Conservation (phyloP, 2,113 vertebrate genomes). For the Penelope pileata region DNA sequence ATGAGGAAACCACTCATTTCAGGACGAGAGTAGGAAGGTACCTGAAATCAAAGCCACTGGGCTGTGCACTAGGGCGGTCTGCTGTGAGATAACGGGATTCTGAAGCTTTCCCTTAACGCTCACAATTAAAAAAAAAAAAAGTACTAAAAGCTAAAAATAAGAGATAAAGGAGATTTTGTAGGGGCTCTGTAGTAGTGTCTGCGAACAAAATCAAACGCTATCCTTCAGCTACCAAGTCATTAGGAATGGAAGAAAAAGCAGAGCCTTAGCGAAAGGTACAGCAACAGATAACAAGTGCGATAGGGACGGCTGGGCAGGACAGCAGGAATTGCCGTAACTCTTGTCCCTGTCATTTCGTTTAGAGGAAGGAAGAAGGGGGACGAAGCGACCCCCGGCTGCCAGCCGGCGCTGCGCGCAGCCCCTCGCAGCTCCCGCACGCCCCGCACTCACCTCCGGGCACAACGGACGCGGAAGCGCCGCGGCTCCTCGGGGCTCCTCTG, state of each 20-base stretch:
- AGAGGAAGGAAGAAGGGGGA: too few relatives aligned
- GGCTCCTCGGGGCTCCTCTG: too few relatives aligned
- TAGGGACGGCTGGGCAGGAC: accelerated
- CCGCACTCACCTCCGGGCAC: too few relatives aligned
- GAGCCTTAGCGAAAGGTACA: background rate
- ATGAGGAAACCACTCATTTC: background rate
- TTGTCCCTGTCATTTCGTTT: accelerated
- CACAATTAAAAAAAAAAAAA: background rate
- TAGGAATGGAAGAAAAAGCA: background rate
- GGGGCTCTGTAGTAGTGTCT: background rate
- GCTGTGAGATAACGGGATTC: background rate
- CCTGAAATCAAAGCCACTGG: background rate
- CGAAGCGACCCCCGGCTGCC: too few relatives aligned
- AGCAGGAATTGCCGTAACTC: background rate
- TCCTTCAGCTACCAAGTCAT: background rate
- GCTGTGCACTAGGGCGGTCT: background rate
- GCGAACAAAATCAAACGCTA: accelerated
- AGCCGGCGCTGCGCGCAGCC: too few relatives aligned
- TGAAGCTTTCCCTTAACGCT: background rate
- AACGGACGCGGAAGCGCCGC: too few relatives aligned
- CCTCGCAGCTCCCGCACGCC: too few relatives aligned
- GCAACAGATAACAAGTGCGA: background rate
- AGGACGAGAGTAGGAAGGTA: background rate
- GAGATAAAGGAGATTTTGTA: background rate
- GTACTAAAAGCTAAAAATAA: background rate